These are phyloP conservation scores for Leucophenga maculata DNA, from an alignment of 2,888 invertebrate species.

Conservation along the genomic window DNA sequence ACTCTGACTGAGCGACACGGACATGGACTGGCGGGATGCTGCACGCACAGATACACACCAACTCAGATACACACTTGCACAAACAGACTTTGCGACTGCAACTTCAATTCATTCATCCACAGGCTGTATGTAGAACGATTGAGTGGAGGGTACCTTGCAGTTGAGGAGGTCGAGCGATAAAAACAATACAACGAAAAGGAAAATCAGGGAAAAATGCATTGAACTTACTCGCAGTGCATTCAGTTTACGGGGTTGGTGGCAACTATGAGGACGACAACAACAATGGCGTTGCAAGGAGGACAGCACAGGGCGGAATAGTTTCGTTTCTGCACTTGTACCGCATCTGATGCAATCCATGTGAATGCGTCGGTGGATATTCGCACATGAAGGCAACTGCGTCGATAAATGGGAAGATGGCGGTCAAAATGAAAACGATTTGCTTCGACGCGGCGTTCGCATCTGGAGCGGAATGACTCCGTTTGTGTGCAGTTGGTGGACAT, in stretches of 20 bases:
- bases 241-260: constrained; percentile 49
- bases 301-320: neutral
- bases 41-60: constrained; percentile 48
- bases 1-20: constrained; percentile 28
- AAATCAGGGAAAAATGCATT: constrained; percentile 27
- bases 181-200: constrained; percentile 36
- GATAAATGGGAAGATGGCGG: constrained; percentile 38
- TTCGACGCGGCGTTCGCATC: constrained; percentile 25
- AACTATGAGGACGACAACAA: no score
- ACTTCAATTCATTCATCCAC: no score
- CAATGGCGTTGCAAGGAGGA: no score
- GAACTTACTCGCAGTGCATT: constrained; percentile 54
- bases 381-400: constrained; percentile 13
- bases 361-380: constrained; percentile 39
- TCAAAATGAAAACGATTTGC: constrained; percentile 51
- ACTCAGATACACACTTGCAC: constrained; percentile 38
- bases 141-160: constrained; percentile 31
- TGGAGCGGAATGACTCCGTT: constrained; percentile 30
- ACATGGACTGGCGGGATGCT: constrained; percentile 32
- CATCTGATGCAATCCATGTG: constrained; percentile 41
- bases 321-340: constrained; percentile 61
- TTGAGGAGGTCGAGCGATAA: constrained; percentile 31
- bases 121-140: constrained; percentile 14
- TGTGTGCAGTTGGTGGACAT: constrained; percentile 8
- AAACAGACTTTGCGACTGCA: constrained; percentile 20